Evolutionary conservation across 2,113 vertebrate genomes (phyloP).

Genomic region (Thomomys bottae): DNA sequence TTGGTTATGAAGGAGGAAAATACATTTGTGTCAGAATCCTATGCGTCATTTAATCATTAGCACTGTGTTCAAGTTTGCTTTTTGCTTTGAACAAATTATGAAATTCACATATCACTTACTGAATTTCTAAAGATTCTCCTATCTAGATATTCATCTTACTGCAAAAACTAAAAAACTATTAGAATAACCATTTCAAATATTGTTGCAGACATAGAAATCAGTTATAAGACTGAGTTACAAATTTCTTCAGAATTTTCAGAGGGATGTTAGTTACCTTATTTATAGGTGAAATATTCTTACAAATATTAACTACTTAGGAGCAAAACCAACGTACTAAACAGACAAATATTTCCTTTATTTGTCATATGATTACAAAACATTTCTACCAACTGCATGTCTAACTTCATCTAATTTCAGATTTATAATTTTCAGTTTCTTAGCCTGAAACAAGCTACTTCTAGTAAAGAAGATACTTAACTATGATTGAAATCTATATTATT

Average conservation of each 20-base stretch:
- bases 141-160: background rate
- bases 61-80: background rate
- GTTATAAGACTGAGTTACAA: background rate
- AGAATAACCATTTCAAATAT: background rate
- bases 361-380: no score
- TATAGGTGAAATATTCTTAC: background rate
- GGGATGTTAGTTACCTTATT: background rate
- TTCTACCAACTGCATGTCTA: no score
- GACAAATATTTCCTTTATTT: background rate
- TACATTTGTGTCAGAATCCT: fast-evolving
- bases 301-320: background rate
- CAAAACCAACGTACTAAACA: background rate
- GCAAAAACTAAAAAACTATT: background rate
- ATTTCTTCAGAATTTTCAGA: background rate
- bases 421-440: background rate
- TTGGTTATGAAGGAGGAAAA: background rate
- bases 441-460: background rate
- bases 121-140: background rate
- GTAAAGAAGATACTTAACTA: background rate
- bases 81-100: background rate
- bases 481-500: background rate
- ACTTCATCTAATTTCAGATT: background rate
- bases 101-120: background rate
- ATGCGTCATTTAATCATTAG: background rate
- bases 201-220: background rate